Conservation (phyloP, 2,797 vertebrate genomes). For the Peromyscus attwateri region DNA sequence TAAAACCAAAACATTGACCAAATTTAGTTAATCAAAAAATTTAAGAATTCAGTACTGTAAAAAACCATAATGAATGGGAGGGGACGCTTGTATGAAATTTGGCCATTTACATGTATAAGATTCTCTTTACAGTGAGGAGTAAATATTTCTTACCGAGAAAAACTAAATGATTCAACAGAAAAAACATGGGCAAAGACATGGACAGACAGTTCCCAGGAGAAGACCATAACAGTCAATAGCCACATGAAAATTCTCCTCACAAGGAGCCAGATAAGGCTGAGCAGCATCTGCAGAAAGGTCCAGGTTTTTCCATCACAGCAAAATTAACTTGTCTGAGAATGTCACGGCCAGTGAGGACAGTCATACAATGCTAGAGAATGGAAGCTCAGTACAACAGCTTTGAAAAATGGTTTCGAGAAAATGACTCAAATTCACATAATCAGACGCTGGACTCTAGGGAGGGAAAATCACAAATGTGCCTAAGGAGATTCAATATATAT, state of each 20-base stretch:
- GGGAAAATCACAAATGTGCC: background rate
- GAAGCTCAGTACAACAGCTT: background rate
- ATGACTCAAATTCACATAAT: background rate
- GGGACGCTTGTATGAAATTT: background rate
- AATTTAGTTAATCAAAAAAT: background rate
- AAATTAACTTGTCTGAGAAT: slow-evolving; percentile 24
- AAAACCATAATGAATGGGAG: background rate
- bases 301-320: background rate
- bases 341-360: background rate
- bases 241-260: background rate
- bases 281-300: background rate
- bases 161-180: background rate
- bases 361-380: background rate
- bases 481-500: background rate
- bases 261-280: background rate
- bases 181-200: background rate
- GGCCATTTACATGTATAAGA: background rate
- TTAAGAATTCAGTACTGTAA: background rate
- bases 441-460: background rate
- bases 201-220: background rate
- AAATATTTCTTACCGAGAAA: background rate
- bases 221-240: background rate
- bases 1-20: slow-evolving; percentile 15
- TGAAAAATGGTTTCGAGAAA: background rate
- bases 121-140: background rate